Conservation (phyloP, 2,888 invertebrate genomes). For the Gastrophysa polygoni region DNA sequence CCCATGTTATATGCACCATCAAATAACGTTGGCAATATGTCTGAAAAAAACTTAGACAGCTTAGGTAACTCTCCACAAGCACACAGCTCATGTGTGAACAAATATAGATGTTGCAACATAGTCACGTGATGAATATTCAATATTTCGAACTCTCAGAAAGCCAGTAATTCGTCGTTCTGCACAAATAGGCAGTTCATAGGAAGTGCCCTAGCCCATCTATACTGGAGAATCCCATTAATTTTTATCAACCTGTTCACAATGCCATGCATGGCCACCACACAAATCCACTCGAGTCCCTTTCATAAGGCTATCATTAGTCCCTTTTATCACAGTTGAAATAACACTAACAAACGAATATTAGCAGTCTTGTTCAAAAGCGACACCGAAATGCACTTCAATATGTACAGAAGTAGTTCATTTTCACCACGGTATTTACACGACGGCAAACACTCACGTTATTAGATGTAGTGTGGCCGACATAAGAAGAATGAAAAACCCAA, state of each 20-base stretch:
- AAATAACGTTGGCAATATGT: too few relatives aligned
- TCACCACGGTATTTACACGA: slow-evolving; percentile 14
- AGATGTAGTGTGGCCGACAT: not conserved
- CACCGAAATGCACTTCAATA: slow-evolving; percentile 18
- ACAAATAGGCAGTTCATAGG: too few relatives aligned
- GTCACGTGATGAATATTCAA: too few relatives aligned
- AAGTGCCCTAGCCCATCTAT: too few relatives aligned
- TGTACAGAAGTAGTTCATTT: slow-evolving; percentile 10
- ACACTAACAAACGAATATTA: slow-evolving; percentile 18
- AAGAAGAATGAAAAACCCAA: not conserved
- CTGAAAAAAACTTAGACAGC: too few relatives aligned
- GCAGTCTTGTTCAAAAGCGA: slow-evolving; percentile 27
- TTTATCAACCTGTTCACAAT: not conserved
- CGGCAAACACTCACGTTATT: slow-evolving; percentile 17
- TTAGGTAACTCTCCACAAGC: too few relatives aligned
- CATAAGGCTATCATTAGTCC: slow-evolving; percentile 13
- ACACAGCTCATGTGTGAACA: too few relatives aligned
- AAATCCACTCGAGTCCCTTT: not conserved
- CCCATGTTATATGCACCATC: too few relatives aligned
- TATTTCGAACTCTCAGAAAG: too few relatives aligned
- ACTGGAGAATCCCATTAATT: not conserved
- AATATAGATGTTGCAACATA: too few relatives aligned
- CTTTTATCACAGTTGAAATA: slow-evolving; percentile 31
- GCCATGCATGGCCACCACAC: not conserved
- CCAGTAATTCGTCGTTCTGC: too few relatives aligned